Evolutionary conservation across 2,888 invertebrate genomes (phyloP), one percentile per base, ranked within the genome.

Genomic region (Zaprionus obscuricornis): DNA sequence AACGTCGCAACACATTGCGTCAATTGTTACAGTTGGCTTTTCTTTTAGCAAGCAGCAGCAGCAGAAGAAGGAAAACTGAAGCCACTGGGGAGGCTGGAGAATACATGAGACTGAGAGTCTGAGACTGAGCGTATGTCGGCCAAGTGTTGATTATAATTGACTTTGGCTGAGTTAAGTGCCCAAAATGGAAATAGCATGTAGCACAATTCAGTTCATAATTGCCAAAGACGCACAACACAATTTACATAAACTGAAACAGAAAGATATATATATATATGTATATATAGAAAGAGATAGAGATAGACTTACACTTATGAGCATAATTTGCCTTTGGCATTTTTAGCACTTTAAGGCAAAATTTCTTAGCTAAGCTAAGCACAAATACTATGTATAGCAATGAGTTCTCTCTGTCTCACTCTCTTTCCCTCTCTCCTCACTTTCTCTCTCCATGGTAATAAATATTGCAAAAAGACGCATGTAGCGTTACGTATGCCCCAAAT

Each of bases 181-280:
- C 78, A 88, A 89, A 81, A 90, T 90, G 90, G 90, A 90, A 90
- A 89, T 89, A 77, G 71, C 88, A 77, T 90, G 89, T 90, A 88
- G 33, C 85, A 57, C 55, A 76, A n/a, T 63, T 51, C 47, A 50
- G 65, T 64, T 67, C 58, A 70, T 71, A 83, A 59, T 64, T 57
- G 57, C 47, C 39, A 47, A 13, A 57, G 57, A 36, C 42, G 47
- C 39, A n/a, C 56, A 51, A 40, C 26, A 16, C 27, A 46, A 57
- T 42, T 22, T 36, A 36, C 65, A 65, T 51, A 55, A 6, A 45
- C 11, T 7, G n/a, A 4, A 13, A 36, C 31, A 20, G 11, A n/a
- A 31, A 16, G 34, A 46, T 7, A 34, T 18, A 14, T 6, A 33
- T 8, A 13, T 46, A 31, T 10, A 34, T 14, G 37, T 11, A 24